Base-by-base conservation (phyloP, 2,888 invertebrate species). In the Tenthredo amoena region DNA sequence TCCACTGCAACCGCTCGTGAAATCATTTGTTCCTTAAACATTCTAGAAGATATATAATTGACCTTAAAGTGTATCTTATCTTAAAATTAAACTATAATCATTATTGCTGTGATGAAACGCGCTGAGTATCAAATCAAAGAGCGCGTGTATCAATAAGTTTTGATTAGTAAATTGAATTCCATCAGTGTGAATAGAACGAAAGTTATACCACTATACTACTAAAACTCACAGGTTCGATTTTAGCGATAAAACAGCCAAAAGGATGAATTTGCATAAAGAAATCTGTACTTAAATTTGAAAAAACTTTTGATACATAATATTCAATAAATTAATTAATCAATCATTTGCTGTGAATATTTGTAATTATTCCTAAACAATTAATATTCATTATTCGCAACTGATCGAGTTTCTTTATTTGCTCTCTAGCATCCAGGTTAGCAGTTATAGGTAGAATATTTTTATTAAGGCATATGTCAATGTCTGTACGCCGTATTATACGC, bases 1-100 rank as follows among this genome's bases (percentile, higher is more conserved):
- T 98, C 85, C 97, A 98, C 91, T 95, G 96, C 86, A 94, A 94
- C 3, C 68, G 83, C 7, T 68, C 83, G 43, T 83, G n/a, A 83
- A 68, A 58, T 58, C 4, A 31, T 77, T 15, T 15, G 21, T 76
- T 26, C 10, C 76, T 47, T 47, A 21, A 15, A 26, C 12, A 47
- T 77, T 50, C 3, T 7, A 40, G 2, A 31, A 34, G 18, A 55
- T 26, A 26, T 62, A 31, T 31, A 50, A 31, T 34, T 55, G n/a
- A 55, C 55, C 55, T 55, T 34, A 34, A 55, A 55, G 12, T 43
- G 43, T 43, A 55, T 34, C 76, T 76, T 50, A 47, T 31, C 26
- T 43, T 31, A 21, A 72, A 15, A 43, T 37, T 21, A 12, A 43
- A 72, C 72, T 43, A 62, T 47, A 47, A 74, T 21, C 21, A 74